phyloP scores from a whole-genome alignment of 1,140 invertebrate species.

The Caenorhabditis brenneri region DNA sequence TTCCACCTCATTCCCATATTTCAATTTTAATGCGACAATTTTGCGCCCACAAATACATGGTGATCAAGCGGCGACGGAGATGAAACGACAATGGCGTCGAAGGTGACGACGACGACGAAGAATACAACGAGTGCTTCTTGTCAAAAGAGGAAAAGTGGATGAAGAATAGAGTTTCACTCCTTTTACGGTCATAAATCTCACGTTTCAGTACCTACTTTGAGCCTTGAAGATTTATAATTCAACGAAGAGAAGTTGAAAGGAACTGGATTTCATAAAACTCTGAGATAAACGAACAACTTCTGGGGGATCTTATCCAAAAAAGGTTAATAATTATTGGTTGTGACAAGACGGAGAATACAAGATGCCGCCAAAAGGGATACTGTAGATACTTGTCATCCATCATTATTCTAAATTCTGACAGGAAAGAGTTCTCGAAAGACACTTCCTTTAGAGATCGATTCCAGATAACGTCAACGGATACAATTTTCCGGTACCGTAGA shows the following conservation, averaged over 20 bases:
- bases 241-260: too few relatives aligned
- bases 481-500: background rate
- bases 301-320: too few relatives aligned
- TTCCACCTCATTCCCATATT: conserved; percentile 38
- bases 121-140: background rate
- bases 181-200: background rate
- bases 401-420: background rate
- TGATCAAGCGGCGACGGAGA: conserved; percentile 24
- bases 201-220: background rate
- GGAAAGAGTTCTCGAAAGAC: background rate
- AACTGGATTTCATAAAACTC: too few relatives aligned
- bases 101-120: background rate
- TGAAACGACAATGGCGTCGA: background rate
- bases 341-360: background rate
- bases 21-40: conserved; percentile 40
- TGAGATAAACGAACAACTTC: too few relatives aligned
- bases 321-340: background rate
- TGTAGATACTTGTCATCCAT: conserved; percentile 35
- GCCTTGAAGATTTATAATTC: background rate
- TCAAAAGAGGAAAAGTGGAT: background rate
- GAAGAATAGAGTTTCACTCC: background rate
- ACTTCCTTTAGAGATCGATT: background rate
- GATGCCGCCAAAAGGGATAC: background rate
- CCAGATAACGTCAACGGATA: background rate
- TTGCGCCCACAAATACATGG: conserved; percentile 14